Evolutionary conservation across 2,113 vertebrate genomes (phyloP).

Genomic region (Anarhynchus alexandrinus): DNA sequence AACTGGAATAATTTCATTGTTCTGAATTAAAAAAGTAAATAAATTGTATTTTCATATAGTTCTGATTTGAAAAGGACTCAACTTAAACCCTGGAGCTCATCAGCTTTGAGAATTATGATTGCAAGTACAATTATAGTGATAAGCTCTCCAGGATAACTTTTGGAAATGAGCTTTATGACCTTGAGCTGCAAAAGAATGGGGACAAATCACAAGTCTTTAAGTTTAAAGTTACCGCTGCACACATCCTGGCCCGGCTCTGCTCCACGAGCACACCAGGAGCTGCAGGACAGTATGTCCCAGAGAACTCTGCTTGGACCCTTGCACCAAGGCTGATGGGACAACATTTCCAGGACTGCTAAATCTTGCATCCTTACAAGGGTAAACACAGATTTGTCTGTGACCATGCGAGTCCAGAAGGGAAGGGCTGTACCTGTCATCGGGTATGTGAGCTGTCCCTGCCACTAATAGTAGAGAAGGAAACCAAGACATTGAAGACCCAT

Average conservation of each 20-base stretch:
- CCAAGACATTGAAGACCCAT: background rate
- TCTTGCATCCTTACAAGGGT: background rate
- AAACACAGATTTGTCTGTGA: background rate
- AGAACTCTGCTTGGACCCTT: background rate
- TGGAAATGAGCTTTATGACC: background rate
- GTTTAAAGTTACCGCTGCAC: background rate
- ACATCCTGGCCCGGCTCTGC: background rate
- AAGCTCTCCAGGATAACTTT: background rate
- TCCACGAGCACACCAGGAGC: background rate
- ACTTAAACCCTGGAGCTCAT: background rate
- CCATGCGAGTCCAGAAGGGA: accelerated
- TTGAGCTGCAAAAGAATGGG: background rate
- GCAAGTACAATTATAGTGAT: background rate
- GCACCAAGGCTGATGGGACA: background rate
- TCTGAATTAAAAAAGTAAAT: background rate
- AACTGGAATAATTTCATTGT: background rate
- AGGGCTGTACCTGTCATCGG: accelerated
- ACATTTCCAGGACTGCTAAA: background rate
- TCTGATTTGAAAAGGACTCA: background rate
- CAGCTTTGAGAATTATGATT: background rate
- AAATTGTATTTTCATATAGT: background rate
- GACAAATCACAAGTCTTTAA: background rate
- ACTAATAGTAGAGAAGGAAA: background rate
- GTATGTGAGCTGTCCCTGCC: background rate
- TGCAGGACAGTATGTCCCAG: background rate